Conservation (phyloP, 2,113 vertebrate genomes). For the Saimiri boliviensis region DNA sequence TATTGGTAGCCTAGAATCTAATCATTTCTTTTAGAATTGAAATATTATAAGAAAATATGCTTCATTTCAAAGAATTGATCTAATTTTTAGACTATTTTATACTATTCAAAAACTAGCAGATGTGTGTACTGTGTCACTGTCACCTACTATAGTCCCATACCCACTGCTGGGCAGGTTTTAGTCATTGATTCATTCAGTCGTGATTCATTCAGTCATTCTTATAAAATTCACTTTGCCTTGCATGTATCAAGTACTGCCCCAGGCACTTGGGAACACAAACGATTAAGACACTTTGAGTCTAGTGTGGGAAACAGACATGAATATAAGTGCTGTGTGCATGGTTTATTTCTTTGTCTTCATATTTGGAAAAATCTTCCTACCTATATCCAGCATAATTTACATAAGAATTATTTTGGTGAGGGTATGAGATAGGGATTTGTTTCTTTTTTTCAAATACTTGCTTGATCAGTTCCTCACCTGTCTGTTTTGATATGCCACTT, state of each 20-base stretch:
- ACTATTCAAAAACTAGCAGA: not conserved
- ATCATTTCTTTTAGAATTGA: constrained; percentile 14
- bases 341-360: not conserved
- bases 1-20: not conserved
- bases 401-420: constrained; percentile 8
- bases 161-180: not conserved
- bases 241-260: not conserved
- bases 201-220: not conserved
- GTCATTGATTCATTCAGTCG: not conserved
- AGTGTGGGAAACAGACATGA: not conserved
- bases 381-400: not conserved
- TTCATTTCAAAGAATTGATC: constrained; percentile 18
- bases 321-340: not conserved
- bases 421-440: not conserved
- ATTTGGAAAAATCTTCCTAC: constrained; percentile 37
- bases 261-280: not conserved
- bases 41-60: not conserved
- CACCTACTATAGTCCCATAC: not conserved
- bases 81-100: constrained; percentile 15
- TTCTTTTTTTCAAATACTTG: constrained; percentile 20
- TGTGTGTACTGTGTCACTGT: not conserved
- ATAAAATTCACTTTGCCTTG: not conserved
- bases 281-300: not conserved
- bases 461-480: not conserved
- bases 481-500: constrained; percentile 18